A percentile compares a stretch with the other conserved stretches of the same genome.
Conservation (phyloP, 2,888 invertebrate species). For the Tetropium fuscum region DNA sequence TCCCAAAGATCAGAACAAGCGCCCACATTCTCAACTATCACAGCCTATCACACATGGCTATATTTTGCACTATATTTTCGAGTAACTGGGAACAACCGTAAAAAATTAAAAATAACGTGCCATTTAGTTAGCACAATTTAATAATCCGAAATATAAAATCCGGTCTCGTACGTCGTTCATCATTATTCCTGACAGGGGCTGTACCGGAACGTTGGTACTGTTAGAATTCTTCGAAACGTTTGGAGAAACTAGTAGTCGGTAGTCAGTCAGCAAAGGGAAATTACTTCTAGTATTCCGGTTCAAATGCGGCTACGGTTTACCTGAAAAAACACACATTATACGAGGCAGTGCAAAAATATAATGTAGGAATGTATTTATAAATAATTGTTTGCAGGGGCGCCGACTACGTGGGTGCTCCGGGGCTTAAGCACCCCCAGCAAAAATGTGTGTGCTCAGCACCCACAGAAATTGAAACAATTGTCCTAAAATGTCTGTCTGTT, state of each 20-base stretch:
- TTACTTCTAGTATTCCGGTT: too few species aligned
- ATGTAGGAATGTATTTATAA: too few species aligned
- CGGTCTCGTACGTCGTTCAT: slow-evolving; percentile 15
- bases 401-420: too few species aligned
- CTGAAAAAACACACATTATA: slow-evolving; percentile 13
- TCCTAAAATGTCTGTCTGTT: too few species aligned
- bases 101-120: slow-evolving; percentile 2
- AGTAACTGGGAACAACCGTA: too few species aligned
- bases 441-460: too few species aligned
- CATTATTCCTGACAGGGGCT: slow-evolving; percentile 32
- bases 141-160: slow-evolving; percentile 5
- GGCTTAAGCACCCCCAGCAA: too few species aligned
- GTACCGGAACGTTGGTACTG: slow-evolving; percentile 29
- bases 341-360: too few species aligned
- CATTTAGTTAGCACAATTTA: slow-evolving; percentile 5
- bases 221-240: slow-evolving; percentile 33
- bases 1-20: slow-evolving; percentile 3
- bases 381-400: too few species aligned
- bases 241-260: not conserved
- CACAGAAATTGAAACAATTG: too few species aligned
- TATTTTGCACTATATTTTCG: slow-evolving; percentile 3
- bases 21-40: slow-evolving; percentile 13
- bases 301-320: not conserved
- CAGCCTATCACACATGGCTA: slow-evolving; percentile 3
- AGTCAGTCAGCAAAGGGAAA: not conserved